Evolutionary conservation across 2,888 invertebrate genomes (phyloP).

Genomic region (Cyrtodaria siliqua): DNA sequence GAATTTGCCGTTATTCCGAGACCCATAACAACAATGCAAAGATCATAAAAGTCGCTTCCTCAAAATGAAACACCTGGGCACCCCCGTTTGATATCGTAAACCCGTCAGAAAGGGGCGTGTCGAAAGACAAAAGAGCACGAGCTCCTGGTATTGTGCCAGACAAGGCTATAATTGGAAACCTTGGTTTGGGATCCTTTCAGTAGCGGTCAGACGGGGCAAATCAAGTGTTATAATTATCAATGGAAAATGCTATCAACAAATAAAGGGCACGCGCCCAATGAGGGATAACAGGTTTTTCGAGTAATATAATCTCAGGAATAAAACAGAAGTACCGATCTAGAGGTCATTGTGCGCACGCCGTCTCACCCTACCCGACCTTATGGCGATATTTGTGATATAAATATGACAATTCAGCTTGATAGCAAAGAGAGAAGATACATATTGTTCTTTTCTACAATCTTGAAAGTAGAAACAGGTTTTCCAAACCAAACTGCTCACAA

Average conservation of each 20-base stretch:
- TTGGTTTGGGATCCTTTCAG: slow-evolving; percentile 25
- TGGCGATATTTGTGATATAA: slow-evolving; percentile 39
- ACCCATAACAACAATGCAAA: not conserved
- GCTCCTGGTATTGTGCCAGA: not conserved
- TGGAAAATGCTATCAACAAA: slow-evolving; percentile 58
- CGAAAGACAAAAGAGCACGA: not conserved
- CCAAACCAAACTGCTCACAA: no score
- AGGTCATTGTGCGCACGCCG: slow-evolving; percentile 21
- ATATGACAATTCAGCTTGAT: slow-evolving; percentile 56
- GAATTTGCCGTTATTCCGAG: slow-evolving; percentile 8
- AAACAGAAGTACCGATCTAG: slow-evolving; percentile 5
- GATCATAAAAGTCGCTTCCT: slow-evolving; percentile 1
- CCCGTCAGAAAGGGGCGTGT: slow-evolving; percentile 25
- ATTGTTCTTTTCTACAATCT: no score
- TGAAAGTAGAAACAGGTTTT: no score
- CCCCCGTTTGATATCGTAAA: slow-evolving; percentile 11
- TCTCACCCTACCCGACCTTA: slow-evolving; percentile 37
- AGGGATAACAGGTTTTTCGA: slow-evolving; percentile 57
- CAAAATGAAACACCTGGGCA: slow-evolving; percentile 33
- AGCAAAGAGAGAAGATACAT: slow-evolving; percentile 8
- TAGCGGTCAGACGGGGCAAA: slow-evolving; percentile 50
- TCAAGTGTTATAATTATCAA: slow-evolving; percentile 59
- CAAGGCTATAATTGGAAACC: slow-evolving; percentile 10
- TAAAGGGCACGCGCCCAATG: slow-evolving; percentile 61
- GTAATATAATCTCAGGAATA: slow-evolving; percentile 28